These are phyloP conservation scores for Nasalis larvatus DNA, from an alignment of 2,113 vertebrate genomes.

Conservation along the genomic window DNA sequence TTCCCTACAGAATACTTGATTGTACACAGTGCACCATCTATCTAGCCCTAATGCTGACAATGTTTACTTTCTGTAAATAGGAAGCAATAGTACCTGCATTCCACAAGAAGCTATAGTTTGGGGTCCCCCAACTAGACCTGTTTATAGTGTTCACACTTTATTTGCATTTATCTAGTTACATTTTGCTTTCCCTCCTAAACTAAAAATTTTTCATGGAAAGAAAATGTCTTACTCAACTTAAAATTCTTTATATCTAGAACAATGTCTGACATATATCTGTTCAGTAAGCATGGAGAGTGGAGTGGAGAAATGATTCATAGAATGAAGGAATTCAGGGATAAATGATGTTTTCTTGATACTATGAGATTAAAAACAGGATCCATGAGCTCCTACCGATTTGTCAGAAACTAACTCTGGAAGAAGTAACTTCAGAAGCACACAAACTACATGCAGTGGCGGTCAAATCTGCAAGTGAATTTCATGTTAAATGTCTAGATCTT, in stretches of 20 bases:
- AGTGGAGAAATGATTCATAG: neutral
- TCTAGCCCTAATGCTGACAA: neutral
- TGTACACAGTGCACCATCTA: neutral
- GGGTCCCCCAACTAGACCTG: neutral
- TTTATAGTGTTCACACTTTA: neutral
- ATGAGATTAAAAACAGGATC: neutral
- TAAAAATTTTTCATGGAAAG: neutral
- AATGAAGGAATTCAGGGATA: neutral
- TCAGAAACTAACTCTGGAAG: neutral
- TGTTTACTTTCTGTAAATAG: neutral
- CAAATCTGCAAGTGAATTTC: neutral
- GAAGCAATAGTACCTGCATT: neutral
- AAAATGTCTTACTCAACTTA: neutral
- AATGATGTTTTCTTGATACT: neutral
- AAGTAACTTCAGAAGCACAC: neutral
- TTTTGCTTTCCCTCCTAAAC: neutral
- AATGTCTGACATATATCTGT: neutral
- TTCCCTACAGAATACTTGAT: neutral
- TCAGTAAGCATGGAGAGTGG: neutral
- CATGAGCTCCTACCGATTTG: neutral
- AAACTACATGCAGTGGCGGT: neutral
- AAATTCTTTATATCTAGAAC: neutral
- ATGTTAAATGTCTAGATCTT: neutral
- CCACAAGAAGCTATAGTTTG: neutral
- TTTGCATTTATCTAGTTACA: neutral